phyloP scores from a whole-genome alignment of 2,797 vertebrate species.

The Paramormyrops hopkinsi region DNA sequence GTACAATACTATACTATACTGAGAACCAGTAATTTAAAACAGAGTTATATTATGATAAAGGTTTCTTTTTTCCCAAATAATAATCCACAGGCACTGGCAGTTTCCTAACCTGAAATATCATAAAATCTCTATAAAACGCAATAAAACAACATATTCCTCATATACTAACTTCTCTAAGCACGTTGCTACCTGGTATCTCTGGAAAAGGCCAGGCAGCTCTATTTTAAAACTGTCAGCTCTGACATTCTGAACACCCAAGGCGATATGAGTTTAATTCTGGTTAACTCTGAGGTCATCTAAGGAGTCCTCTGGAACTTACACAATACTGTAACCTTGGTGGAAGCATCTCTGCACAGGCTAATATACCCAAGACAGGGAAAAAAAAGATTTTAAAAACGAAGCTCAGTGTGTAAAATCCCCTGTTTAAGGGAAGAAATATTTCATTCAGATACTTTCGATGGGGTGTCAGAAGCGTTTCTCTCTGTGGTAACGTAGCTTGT shows the following conservation, averaged over 20 bases:
- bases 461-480: background rate
- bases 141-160: background rate
- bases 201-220: background rate
- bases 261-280: background rate
- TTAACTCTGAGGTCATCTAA: constrained; percentile 3
- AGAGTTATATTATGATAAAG: background rate
- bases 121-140: background rate
- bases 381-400: constrained; percentile 17
- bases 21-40: background rate
- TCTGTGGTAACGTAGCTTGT: background rate
- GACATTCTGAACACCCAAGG: background rate
- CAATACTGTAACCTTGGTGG: constrained; percentile 8
- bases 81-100: background rate
- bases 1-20: background rate
- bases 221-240: background rate
- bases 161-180: background rate
- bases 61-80: background rate
- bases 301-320: constrained; percentile 5
- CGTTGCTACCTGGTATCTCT: background rate
- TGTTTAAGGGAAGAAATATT: background rate
- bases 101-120: background rate
- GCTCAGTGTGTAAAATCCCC: background rate
- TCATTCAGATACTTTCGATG: background rate
- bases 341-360: background rate
- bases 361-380: background rate